Base-by-base conservation (phyloP, 2,888 invertebrate species). In the Anthrax anthrax region DNA sequence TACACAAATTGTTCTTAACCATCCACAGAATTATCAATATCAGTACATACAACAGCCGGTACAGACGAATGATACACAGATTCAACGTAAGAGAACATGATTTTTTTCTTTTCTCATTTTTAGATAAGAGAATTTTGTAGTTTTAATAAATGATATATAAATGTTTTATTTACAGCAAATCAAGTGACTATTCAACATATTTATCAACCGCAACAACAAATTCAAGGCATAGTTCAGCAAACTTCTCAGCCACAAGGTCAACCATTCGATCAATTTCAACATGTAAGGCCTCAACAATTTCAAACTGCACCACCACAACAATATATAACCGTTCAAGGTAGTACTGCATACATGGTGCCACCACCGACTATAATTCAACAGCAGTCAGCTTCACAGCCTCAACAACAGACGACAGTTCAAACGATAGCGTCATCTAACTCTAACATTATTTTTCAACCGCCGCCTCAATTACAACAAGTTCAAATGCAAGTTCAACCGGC, bases 101-200 rank as follows among this genome's bases (percentile, higher is more conserved):
- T 3, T 23, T 18, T 23, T 41, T 36, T 16, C n/a, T 12, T 16
- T 16, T 36, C n/a, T 16, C 36, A 16, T 12, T 36, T 36, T 16
- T 36, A n/a, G n/a, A 29, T 29, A 29, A 9, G 6, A 9, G 29
- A 29, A 29, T 29, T 29, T 29, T 29, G 29, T 29, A 29, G 12
- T 9, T 9, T 29, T 29, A 29, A 9, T 29, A 29, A 9, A 29
- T 29, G 6, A 29, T 9, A 29, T n/a, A n/a, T n/a, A n/a, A n/a
- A 13, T 37, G 17, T 44, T 29, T 8, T 12, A 14, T 34, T 47
- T 50, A 4, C 39, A 51, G 51, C 48, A 6, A 52, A 51, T 44
- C 53, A 54, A 49, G 51, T 54, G 10, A 54, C 54, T 5, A 53
- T 56, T 27, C 56, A 56, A 39, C 53, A 54, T 43, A 50, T 56